Evolutionary conservation across 2,113 vertebrate species (phyloP).

Genomic region (Brienomyrus longianalis): DNA sequence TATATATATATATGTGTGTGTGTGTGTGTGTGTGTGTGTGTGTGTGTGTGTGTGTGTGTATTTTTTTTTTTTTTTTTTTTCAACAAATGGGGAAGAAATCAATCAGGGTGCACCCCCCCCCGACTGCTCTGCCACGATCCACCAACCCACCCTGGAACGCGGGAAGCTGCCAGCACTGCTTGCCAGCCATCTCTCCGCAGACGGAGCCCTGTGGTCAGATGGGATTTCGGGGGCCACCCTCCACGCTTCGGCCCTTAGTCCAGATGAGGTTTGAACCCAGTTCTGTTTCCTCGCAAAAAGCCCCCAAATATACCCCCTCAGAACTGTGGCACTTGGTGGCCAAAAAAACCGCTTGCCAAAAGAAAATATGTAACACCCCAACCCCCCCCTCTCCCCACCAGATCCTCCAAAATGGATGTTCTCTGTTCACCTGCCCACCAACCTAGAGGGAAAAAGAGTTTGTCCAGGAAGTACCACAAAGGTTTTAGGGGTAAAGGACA

Average conservation of each 20-base stretch:
- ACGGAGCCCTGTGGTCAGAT: background rate
- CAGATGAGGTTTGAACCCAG: background rate
- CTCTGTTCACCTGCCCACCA: background rate
- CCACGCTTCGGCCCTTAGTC: background rate
- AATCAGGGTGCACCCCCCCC: background rate
- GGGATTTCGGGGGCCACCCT: background rate
- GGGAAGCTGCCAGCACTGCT: background rate
- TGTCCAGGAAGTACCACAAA: background rate
- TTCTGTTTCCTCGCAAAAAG: background rate
- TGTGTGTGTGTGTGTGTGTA: no score
- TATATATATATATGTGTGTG: no score
- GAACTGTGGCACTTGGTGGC: background rate
- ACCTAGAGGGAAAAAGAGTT: background rate
- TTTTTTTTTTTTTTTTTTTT: background rate
- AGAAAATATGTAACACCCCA: background rate
- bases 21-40: no score
- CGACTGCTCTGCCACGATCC: background rate
- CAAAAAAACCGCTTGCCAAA: background rate
- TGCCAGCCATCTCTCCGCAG: background rate
- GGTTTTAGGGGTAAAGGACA: background rate
- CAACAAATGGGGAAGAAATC: slow-evolving; percentile 15
- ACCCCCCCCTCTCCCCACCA: background rate
- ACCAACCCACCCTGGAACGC: background rate
- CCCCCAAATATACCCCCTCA: background rate
- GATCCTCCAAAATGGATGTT: background rate